Conservation (phyloP, 2,113 vertebrate species). For the Sarotherodon lohbergeri region DNA sequence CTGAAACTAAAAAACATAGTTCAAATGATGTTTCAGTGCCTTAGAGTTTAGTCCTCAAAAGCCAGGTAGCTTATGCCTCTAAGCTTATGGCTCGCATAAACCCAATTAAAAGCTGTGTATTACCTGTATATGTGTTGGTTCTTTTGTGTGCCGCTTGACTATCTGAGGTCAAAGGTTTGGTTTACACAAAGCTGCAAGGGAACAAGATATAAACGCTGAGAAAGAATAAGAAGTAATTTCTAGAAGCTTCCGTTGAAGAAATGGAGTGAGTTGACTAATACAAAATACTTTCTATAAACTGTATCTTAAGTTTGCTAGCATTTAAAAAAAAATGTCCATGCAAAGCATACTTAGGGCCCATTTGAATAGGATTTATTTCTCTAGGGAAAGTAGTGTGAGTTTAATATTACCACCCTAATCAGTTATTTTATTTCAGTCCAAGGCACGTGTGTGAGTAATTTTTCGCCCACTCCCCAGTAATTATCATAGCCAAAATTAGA, state of each 20-base stretch:
- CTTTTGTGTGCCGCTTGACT: neutral
- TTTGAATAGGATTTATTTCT: neutral
- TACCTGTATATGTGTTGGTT: neutral
- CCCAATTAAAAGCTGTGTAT: constrained; percentile 26
- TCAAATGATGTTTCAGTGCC: constrained; percentile 54
- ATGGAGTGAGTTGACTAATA: neutral
- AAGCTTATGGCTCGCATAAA: constrained; percentile 28
- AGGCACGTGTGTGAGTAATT: neutral
- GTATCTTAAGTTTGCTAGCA: neutral
- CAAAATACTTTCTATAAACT: neutral
- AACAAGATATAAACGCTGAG: neutral
- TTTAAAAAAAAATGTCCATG: neutral
- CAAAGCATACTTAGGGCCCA: neutral
- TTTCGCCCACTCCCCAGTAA: neutral
- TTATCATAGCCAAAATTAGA: neutral
- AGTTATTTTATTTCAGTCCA: neutral
- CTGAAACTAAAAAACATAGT: constrained; percentile 42
- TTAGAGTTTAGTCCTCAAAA: constrained; percentile 52
- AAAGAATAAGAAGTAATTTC: neutral
- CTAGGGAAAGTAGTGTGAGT: neutral
- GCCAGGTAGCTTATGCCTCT: constrained; percentile 13
- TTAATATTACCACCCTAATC: neutral
- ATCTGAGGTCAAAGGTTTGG: neutral
- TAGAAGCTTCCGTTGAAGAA: neutral
- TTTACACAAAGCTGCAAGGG: neutral